Evolutionary conservation across 1,140 invertebrate species (phyloP), one percentile per base, ranked within the genome.

Genomic region (Drosophila bocki): DNA sequence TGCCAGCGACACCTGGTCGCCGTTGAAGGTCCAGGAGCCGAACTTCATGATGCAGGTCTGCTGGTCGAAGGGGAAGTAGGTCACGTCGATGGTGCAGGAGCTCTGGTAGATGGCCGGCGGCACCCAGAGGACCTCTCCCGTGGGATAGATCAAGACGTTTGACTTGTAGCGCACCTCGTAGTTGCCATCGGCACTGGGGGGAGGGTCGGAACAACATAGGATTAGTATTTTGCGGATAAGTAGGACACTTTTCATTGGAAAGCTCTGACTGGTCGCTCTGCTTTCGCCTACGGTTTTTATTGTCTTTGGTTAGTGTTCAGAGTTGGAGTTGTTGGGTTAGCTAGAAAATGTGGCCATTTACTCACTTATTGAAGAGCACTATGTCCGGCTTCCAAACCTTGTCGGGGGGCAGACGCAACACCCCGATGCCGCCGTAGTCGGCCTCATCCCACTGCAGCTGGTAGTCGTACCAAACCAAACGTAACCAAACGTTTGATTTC

Each of bases 301-400:
- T 58, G 26, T 75, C 60, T 76, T 50, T 50, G 61, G 41, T 60
- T 59, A 68, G 61, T 77, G 74, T 70, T n/a, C 19, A 69, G 64
- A 67, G 69, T 75, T 79, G 53, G 58, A 82, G 79, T 62, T 61
- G 41, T 59, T 69, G 54, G 50, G 57, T 56, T 59, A 54, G 42
- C 41, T 78, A 78, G 57, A 58, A 48, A 74, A 75, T 72, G 67
- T 72, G 53, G 63, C 79, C 75, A 78, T 87, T 80, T 92, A 95
- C 96, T 95, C 95, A 99, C 98, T 99, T 99, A 95, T 99, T 99
- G 93, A 99, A 99, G 42, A 99, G 95, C 37, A 99, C 99, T 85
- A 99, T 99, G 93, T 99, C 99, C 6, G 99, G 99, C 93, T 99
- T 99, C 99, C 99, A 99, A 61, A 99, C 98, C 95, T 99, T 99